phyloP scores from a whole-genome alignment of 2,113 vertebrate genomes.

The Epinephelus fuscoguttatus region DNA sequence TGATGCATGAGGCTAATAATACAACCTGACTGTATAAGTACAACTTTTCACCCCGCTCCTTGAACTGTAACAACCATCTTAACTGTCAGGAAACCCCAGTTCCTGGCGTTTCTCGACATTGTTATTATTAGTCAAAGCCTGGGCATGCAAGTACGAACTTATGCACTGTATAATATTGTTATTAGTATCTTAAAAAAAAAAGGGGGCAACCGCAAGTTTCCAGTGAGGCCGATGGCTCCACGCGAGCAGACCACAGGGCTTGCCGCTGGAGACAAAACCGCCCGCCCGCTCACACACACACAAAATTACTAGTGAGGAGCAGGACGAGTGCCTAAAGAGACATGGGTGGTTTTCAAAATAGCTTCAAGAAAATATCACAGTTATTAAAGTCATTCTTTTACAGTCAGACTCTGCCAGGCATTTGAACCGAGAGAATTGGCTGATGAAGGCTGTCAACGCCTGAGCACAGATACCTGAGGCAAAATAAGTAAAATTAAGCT shows the following conservation, averaged over 20 bases:
- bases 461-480: constrained; percentile 3
- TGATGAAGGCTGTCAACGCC: constrained; percentile 11
- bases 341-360: constrained; percentile 56
- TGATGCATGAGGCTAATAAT: constrained; percentile 46
- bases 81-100: constrained; percentile 66
- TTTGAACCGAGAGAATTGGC: constrained; percentile 25
- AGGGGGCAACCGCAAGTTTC: constrained; percentile 65
- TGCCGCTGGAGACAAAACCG: constrained; percentile 51
- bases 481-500: constrained; percentile 14
- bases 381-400: constrained; percentile 57
- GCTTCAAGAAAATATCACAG: constrained; percentile 39
- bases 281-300: constrained; percentile 28
- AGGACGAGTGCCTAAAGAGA: constrained; percentile 57
- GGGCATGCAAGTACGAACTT: constrained; percentile 36
- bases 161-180: constrained; percentile 54
- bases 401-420: constrained; percentile 31
- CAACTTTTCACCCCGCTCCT: constrained; percentile 41
- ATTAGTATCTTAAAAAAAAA: constrained; percentile 44
- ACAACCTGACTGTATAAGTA: constrained; percentile 48
- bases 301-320: constrained; percentile 55
- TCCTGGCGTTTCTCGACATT: constrained; percentile 54
- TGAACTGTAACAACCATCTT: constrained; percentile 50
- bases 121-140: constrained; percentile 70
- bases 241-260: constrained; percentile 70
- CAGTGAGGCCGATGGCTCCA: constrained; percentile 69